phyloP scores from a whole-genome alignment of 1,140 invertebrate genomes.

The Leptinotarsa undecemlineata region DNA sequence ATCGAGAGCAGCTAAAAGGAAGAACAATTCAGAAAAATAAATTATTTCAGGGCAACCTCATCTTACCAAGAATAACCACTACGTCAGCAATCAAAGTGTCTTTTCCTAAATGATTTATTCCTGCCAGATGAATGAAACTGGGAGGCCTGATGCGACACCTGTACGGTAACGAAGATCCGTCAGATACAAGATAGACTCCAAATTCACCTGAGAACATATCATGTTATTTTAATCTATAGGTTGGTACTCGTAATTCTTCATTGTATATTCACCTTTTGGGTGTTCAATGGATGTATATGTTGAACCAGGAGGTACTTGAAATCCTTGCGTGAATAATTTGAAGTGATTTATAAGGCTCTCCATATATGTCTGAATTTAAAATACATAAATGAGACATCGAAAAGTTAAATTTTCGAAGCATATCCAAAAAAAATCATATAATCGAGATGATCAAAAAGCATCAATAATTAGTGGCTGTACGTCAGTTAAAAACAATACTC shows the following conservation, averaged over 20 bases:
- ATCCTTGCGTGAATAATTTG: constrained; percentile 82
- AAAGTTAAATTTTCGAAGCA: too few species aligned
- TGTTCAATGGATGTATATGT: constrained; percentile 81
- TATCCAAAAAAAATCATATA: too few species aligned
- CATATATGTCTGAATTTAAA: constrained; percentile 67
- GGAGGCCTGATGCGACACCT: constrained; percentile 78
- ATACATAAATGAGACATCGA: constrained; percentile 38
- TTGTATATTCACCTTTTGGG: constrained; percentile 76
- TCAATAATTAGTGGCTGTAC: too few species aligned
- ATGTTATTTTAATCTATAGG: neutral
- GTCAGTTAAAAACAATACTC: too few species aligned
- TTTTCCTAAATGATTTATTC: constrained; percentile 64
- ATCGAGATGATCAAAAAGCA: too few species aligned
- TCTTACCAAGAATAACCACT: constrained; percentile 72
- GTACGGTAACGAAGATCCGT: constrained; percentile 80
- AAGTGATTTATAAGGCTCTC: constrained; percentile 89
- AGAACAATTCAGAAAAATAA: constrained; percentile 16
- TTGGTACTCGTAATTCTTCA: neutral
- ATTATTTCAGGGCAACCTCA: neutral
- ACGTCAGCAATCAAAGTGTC: constrained; percentile 75
- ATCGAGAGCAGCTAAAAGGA: constrained; percentile 44
- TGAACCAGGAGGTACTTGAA: constrained; percentile 77
- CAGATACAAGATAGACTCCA: constrained; percentile 84
- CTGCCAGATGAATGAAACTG: constrained; percentile 74
- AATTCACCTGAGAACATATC: constrained; percentile 68